phyloP scores from a whole-genome alignment of 2,797 vertebrate species.

The Aphelocoma californica region DNA sequence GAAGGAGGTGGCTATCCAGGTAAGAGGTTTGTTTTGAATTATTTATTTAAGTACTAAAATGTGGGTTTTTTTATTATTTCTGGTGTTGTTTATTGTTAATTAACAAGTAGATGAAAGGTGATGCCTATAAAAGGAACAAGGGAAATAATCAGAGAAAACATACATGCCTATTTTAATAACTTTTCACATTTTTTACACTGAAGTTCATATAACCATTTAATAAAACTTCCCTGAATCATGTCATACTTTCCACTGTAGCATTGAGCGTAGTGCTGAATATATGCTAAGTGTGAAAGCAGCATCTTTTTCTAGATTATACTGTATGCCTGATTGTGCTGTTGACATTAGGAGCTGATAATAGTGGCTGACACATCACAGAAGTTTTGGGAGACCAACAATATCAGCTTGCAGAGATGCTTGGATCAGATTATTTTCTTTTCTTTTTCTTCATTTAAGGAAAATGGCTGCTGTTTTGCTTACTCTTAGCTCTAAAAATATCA shows the following conservation, averaged over 20 bases:
- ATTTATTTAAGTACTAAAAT: neutral
- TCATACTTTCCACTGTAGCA: neutral
- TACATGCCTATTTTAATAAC: neutral
- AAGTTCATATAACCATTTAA: neutral
- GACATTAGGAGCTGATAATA: neutral
- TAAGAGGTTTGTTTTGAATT: conserved; percentile 34
- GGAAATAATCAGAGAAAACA: neutral
- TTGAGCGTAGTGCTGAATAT: neutral
- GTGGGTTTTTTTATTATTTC: neutral
- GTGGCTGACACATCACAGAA: neutral
- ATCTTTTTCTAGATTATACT: neutral
- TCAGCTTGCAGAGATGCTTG: neutral
- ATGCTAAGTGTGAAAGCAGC: neutral
- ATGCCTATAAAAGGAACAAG: neutral
- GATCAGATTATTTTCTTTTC: neutral
- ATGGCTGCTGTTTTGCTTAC: neutral
- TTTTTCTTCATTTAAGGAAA: neutral
- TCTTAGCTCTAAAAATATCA: neutral
- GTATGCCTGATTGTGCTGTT: neutral
- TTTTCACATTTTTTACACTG: neutral
- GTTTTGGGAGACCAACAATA: neutral
- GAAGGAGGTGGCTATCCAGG: conserved; percentile 92
- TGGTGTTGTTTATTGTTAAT: neutral
- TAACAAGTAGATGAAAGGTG: neutral
- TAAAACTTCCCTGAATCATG: neutral